phyloP scores from a whole-genome alignment of 2,888 invertebrate species.

The Athetis lepigone region DNA sequence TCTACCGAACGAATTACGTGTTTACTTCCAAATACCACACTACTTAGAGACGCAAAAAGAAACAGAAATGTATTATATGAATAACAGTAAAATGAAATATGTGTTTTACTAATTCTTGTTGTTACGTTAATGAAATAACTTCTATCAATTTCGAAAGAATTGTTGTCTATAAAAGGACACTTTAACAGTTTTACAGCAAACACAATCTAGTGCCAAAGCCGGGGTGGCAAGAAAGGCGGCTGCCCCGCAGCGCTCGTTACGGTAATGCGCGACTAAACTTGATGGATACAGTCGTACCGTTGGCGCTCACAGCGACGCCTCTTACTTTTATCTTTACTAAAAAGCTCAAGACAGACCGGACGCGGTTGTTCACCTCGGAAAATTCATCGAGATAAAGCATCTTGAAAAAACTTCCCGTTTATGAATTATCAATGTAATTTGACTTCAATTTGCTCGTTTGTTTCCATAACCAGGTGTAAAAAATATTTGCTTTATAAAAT shows the following conservation, averaged over 20 bases:
- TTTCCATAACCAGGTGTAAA: conserved; percentile 17
- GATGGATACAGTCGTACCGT: conserved; percentile 72
- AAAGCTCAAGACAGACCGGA: conserved; percentile 61
- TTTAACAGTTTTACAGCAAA: conserved; percentile 59
- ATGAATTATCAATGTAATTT: conserved; percentile 44
- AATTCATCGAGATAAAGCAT: conserved; percentile 57
- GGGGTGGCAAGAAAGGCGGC: conserved; percentile 54
- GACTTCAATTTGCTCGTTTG: conserved; percentile 8
- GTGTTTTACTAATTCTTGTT: too few species aligned
- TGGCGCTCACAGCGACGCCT: conserved; percentile 66
- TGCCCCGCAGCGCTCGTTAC: conserved; percentile 70
- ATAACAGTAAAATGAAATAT: conserved; percentile 4
- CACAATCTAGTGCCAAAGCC: conserved; percentile 55
- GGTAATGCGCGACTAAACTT: conserved; percentile 78
- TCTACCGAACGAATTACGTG: too few species aligned
- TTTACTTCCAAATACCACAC: too few species aligned
- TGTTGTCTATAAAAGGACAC: conserved; percentile 45
- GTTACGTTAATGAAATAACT: conserved; percentile 1
- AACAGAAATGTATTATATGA: conserved; percentile 1
- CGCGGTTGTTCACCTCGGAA: conserved; percentile 57
- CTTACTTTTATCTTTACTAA: conserved; percentile 71
- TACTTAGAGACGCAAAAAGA: conserved; percentile 10
- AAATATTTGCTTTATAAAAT: conserved; percentile 22
- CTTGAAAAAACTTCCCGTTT: conserved; percentile 39
- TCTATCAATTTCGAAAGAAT: conserved; percentile 11